Evolutionary conservation across 2,113 vertebrate genomes (phyloP).

Genomic region (Zeus faber): DNA sequence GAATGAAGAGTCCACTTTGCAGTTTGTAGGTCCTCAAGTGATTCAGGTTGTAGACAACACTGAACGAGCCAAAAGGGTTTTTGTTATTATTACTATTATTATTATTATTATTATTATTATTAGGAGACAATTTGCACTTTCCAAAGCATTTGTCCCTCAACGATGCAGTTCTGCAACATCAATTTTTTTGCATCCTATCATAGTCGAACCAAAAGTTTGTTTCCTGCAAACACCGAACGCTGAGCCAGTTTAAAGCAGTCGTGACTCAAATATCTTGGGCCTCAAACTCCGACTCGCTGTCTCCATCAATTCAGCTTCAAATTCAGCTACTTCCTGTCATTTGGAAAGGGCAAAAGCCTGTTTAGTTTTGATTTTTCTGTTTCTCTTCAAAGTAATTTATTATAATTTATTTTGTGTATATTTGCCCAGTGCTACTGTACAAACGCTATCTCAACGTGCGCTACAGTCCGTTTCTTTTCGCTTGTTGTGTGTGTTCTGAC

Average conservation of each 20-base stretch:
- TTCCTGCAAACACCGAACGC: constrained; percentile 72
- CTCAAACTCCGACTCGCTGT: neutral
- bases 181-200: constrained; percentile 4
- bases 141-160: constrained; percentile 1
- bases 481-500: constrained; percentile 18
- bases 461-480: constrained; percentile 22
- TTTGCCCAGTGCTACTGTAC: constrained; percentile 71
- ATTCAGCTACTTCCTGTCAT: constrained; percentile 49
- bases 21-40: too few species aligned
- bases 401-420: constrained; percentile 72
- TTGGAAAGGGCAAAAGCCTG: constrained; percentile 18
- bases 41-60: too few species aligned
- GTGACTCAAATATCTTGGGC: constrained; percentile 35
- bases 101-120: too few species aligned
- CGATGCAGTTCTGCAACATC: neutral
- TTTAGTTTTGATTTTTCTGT: constrained; percentile 32
- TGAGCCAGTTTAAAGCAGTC: constrained; percentile 65
- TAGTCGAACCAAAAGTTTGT: constrained; percentile 58
- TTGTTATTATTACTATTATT: too few species aligned
- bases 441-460: constrained; percentile 62
- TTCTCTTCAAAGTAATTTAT: constrained; percentile 66
- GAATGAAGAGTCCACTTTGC: neutral
- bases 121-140: neutral
- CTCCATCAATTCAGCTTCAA: neutral
- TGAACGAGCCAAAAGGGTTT: too few species aligned